A percentile compares a stretch with the other conserved stretches of the same genome.
Evolutionary conservation across 1,140 invertebrate species (phyloP).

Genomic region (Eumeta japonica): DNA sequence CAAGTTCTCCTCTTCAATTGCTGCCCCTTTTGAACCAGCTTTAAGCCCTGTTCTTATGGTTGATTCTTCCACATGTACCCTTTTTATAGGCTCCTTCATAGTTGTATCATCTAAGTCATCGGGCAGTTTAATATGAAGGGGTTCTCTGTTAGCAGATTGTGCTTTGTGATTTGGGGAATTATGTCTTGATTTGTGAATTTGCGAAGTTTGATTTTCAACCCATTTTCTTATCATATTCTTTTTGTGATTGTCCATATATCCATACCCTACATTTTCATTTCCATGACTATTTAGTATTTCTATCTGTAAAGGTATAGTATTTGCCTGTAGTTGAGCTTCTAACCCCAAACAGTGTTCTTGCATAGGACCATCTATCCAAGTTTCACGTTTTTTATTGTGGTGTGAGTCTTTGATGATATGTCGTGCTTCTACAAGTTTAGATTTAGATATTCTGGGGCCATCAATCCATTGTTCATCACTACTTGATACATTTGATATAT

Average conservation of each 20-base stretch:
- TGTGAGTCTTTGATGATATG: constrained; percentile 77
- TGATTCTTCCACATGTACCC: constrained; percentile 59
- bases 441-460: constrained; percentile 84
- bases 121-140: constrained; percentile 64
- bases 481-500: constrained; percentile 41
- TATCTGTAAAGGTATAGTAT: constrained; percentile 42
- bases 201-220: constrained; percentile 87
- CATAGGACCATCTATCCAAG: constrained; percentile 90
- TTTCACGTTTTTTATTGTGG: constrained; percentile 78
- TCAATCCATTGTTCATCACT: constrained; percentile 95
- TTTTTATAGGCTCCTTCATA: constrained; percentile 48
- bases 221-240: constrained; percentile 91
- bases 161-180: constrained; percentile 45
- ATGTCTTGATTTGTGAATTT: constrained; percentile 64
- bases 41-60: constrained; percentile 60
- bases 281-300: constrained; percentile 47
- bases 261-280: constrained; percentile 63
- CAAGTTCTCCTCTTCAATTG: constrained; percentile 53
- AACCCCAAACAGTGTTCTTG: too few relatives aligned
- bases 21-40: constrained; percentile 44
- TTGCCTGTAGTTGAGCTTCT: constrained; percentile 36
- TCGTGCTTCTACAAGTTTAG: constrained; percentile 76
- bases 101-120: constrained; percentile 59
- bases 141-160: constrained; percentile 58
- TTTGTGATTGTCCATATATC: constrained; percentile 88